phyloP scores from a whole-genome alignment of 2,797 vertebrate genomes.

The Helarctos malayanus region DNA sequence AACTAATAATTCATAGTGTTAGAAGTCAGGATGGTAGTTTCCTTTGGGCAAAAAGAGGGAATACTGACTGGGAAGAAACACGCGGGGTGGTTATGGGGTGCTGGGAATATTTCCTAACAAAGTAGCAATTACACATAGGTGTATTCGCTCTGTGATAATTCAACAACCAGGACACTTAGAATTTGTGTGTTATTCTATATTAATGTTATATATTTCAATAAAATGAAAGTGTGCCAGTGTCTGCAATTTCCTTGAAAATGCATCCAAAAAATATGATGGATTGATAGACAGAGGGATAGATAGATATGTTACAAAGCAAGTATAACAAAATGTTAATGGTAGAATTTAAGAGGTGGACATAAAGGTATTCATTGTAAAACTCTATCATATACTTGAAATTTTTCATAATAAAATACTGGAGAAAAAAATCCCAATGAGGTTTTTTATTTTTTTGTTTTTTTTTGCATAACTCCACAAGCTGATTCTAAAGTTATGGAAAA shows the following conservation, averaged over 20 bases:
- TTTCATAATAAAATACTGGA: constrained; percentile 1
- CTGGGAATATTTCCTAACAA: background rate
- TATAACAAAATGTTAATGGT: background rate
- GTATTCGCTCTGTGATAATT: background rate
- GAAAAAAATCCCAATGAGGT: background rate
- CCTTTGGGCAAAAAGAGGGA: background rate
- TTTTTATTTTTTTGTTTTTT: background rate
- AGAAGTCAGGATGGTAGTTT: background rate
- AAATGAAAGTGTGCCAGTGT: background rate
- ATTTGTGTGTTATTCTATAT: background rate
- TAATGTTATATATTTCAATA: background rate
- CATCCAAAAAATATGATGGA: background rate
- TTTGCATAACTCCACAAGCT: background rate
- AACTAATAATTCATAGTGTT: background rate
- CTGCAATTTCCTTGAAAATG: background rate
- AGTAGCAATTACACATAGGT: background rate
- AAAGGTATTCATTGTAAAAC: background rate
- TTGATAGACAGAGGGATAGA: background rate
- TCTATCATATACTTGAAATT: background rate
- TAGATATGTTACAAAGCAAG: background rate
- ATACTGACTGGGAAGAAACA: background rate
- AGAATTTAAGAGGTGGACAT: background rate
- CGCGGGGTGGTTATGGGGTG: background rate
- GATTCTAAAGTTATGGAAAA: constrained; percentile 34
- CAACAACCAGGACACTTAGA: background rate